Conservation (phyloP, 2,797 vertebrate genomes). For the Cossypha polioptera region DNA sequence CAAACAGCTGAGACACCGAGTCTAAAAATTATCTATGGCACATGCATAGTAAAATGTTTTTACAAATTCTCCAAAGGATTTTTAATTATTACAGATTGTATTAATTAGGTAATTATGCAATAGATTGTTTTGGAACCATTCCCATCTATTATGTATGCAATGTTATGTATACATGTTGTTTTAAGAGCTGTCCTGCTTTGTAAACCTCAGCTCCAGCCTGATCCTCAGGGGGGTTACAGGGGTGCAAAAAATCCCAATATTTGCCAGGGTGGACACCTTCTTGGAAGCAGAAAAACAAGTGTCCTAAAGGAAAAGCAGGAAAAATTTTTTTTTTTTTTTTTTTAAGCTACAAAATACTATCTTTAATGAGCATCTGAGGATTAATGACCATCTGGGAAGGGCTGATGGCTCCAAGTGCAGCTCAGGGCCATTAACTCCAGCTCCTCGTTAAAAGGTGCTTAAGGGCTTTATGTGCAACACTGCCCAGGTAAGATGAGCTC, state of each 20-base stretch:
- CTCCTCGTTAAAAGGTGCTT: not conserved
- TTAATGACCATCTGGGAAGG: not conserved
- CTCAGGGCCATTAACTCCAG: not conserved
- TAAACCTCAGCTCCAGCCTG: not conserved
- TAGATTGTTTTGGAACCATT: slow-evolving; percentile 62
- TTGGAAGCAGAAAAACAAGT: not conserved
- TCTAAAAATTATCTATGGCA: slow-evolving; percentile 56
- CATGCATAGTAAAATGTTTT: slow-evolving; percentile 31
- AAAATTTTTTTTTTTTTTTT: not conserved
- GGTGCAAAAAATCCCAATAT: not conserved
- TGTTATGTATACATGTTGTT: not conserved
- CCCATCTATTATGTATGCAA: slow-evolving; percentile 56
- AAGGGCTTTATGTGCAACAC: not conserved
- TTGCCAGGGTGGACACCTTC: not conserved
- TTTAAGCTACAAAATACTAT: not conserved
- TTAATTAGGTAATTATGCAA: slow-evolving; percentile 72
- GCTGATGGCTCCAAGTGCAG: not conserved
- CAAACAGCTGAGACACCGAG: slow-evolving; percentile 57
- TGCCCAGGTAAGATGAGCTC: not conserved
- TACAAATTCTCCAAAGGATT: slow-evolving; percentile 67
- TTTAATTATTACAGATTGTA: slow-evolving; percentile 74
- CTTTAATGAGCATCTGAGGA: not conserved
- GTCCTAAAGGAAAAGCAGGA: not conserved
- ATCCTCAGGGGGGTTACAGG: not conserved
- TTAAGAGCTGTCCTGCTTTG: not conserved